phyloP scores from a whole-genome alignment of 2,797 vertebrate genomes.

The Varecia variegata region DNA sequence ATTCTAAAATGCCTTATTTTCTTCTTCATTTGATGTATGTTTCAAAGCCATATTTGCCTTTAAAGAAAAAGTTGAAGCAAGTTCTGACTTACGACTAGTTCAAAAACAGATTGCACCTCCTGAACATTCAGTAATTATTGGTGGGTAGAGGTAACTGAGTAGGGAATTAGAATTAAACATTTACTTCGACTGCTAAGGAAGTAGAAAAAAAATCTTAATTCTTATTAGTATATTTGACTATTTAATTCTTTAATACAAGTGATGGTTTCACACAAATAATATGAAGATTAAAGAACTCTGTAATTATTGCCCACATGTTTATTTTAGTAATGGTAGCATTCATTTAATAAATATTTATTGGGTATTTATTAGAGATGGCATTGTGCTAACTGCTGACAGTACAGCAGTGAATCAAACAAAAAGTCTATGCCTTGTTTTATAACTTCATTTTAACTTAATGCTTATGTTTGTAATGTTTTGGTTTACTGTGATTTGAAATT shows the following conservation, averaged over 20 bases:
- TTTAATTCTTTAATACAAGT: slow-evolving; percentile 23
- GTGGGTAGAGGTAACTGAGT: neutral
- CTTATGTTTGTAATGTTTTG: neutral
- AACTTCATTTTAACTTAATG: slow-evolving; percentile 9
- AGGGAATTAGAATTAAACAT: slow-evolving; percentile 7
- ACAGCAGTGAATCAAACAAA: neutral
- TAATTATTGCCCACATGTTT: neutral
- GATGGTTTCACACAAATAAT: neutral
- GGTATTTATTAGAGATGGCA: neutral
- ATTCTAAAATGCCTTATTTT: neutral
- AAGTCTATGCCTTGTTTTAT: neutral
- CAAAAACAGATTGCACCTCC: neutral
- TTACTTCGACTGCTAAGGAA: slow-evolving; percentile 23
- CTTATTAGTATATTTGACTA: neutral
- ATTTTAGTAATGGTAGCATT: neutral
- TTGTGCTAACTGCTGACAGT: neutral
- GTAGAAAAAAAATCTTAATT: slow-evolving; percentile 11
- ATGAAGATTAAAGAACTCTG: neutral
- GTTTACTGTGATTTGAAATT: neutral
- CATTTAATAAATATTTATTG: neutral
- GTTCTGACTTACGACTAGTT: slow-evolving; percentile 28
- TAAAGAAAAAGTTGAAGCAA: slow-evolving; percentile 30
- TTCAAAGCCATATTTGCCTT: neutral
- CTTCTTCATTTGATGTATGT: neutral
- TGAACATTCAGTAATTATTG: slow-evolving; percentile 11